A percentile compares a stretch with the other conserved stretches of the same genome.
These are phyloP conservation scores for Scaptomyza pallida DNA, from an alignment of 1,140 invertebrate genomes.

Conservation along the genomic window DNA sequence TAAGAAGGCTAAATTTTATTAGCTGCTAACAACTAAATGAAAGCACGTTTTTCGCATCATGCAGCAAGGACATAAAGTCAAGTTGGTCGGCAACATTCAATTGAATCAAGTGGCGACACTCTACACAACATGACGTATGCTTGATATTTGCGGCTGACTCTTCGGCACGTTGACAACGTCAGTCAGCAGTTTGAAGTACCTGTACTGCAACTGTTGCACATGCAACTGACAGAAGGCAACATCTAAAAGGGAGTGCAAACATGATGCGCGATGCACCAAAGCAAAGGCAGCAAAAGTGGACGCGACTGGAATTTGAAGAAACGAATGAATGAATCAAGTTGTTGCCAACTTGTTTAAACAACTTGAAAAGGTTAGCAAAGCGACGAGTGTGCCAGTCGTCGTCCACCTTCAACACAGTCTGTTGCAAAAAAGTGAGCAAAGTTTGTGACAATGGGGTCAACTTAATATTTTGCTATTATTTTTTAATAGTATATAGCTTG, in stretches of 20 bases:
- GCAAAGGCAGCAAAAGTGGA: slow-evolving; percentile 49
- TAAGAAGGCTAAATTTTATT: neutral
- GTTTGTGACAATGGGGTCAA: no score
- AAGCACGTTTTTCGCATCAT: neutral
- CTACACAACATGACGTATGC: slow-evolving; percentile 49
- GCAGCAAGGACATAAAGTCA: slow-evolving; percentile 20
- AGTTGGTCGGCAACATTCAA: slow-evolving; percentile 27
- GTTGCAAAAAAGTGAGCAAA: no score
- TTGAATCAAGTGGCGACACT: slow-evolving; percentile 37
- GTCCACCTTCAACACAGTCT: slow-evolving; percentile 9
- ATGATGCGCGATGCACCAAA: slow-evolving; percentile 12
- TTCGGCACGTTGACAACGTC: slow-evolving; percentile 19
- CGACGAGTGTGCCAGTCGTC: neutral
- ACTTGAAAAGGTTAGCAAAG: slow-evolving; percentile 59
- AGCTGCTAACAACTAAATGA: neutral
- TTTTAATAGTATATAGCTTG: no score
- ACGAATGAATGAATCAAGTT: slow-evolving; percentile 21
- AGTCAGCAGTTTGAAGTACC: slow-evolving; percentile 53
- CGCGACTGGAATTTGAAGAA: slow-evolving; percentile 45
- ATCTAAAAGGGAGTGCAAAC: slow-evolving; percentile 64
- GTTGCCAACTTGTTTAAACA: slow-evolving; percentile 46
- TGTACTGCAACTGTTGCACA: slow-evolving; percentile 67
- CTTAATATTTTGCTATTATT: no score
- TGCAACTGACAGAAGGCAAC: slow-evolving; percentile 18
- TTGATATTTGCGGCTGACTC: slow-evolving; percentile 54